These are phyloP conservation scores for Otolemur garnettii DNA, from an alignment of 2,113 vertebrate species.

Conservation along the genomic window DNA sequence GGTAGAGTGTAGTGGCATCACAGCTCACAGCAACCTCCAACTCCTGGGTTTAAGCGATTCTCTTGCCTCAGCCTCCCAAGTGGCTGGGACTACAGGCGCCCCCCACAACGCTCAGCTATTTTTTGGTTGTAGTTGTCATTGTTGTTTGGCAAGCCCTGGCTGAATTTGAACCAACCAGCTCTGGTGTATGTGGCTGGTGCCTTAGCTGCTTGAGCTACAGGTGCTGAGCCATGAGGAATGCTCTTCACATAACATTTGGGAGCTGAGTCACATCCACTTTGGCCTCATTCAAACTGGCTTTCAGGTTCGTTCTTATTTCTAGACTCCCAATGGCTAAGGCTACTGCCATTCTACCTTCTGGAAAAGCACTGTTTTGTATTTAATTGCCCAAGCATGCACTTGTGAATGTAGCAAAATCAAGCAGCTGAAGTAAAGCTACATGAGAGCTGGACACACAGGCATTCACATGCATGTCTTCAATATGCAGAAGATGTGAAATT, in stretches of 20 bases:
- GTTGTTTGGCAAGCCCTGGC: no score
- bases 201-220: no score
- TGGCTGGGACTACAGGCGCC: no score
- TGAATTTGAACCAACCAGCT: no score
- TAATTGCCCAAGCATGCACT: not conserved
- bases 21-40: no score
- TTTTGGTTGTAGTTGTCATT: no score
- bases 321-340: not conserved
- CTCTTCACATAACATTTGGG: not conserved
- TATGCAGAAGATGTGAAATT: not conserved
- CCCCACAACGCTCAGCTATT: no score
- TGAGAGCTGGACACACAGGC: not conserved
- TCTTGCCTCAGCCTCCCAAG: no score
- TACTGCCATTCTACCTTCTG: not conserved
- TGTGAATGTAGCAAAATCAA: not conserved
- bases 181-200: no score
- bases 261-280: not conserved
- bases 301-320: not conserved
- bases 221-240: no score
- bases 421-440: not conserved
- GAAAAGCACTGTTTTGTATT: not conserved
- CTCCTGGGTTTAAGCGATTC: no score
- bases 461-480: not conserved
- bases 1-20: no score
- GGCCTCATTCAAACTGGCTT: not conserved